A percentile compares a stretch with the other conserved stretches of the same genome.
Conservation (phyloP, 1,140 invertebrate genomes). For the Eulimnadia texana region DNA sequence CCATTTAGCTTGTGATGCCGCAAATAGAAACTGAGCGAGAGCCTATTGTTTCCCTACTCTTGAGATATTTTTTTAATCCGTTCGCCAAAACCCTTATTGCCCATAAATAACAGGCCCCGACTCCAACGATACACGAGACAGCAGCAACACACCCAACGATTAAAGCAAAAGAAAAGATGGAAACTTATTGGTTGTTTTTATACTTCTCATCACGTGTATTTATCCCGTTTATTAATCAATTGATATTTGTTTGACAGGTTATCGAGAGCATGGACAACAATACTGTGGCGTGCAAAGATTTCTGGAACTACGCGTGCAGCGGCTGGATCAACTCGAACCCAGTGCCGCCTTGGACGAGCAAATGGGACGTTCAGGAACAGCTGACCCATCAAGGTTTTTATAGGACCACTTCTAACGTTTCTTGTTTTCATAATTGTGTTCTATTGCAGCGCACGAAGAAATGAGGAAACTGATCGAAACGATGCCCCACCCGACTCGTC, state of each 20-base stretch:
- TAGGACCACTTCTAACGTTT: neutral
- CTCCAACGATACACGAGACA: too few relatives aligned
- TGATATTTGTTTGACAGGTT: slow-evolving; percentile 24
- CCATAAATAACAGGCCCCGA: neutral
- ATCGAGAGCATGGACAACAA: slow-evolving; percentile 34
- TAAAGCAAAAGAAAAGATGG: too few relatives aligned
- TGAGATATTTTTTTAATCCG: neutral
- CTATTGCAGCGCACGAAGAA: slow-evolving; percentile 13
- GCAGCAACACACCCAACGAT: too few relatives aligned
- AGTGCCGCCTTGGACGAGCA: slow-evolving; percentile 24
- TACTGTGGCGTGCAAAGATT: slow-evolving; percentile 38
- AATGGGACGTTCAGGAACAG: slow-evolving; percentile 25
- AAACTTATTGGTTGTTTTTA: neutral
- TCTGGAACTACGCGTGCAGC: slow-evolving; percentile 42
- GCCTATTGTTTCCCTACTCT: neutral
- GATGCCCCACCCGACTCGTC: slow-evolving; percentile 16
- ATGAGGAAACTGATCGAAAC: slow-evolving; percentile 18
- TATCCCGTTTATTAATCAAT: neutral
- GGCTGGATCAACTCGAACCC: slow-evolving; percentile 33
- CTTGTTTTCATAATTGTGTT: neutral
- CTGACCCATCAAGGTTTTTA: slow-evolving; percentile 26
- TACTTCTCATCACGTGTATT: neutral
- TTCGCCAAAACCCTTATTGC: neutral
- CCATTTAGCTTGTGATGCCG: neutral
- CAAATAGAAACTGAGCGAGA: neutral